Percentiles rank a stretch among this genome's conserved stretches.
phyloP scores from a whole-genome alignment of 2,888 invertebrate genomes.

The Frankliniella intonsa region DNA sequence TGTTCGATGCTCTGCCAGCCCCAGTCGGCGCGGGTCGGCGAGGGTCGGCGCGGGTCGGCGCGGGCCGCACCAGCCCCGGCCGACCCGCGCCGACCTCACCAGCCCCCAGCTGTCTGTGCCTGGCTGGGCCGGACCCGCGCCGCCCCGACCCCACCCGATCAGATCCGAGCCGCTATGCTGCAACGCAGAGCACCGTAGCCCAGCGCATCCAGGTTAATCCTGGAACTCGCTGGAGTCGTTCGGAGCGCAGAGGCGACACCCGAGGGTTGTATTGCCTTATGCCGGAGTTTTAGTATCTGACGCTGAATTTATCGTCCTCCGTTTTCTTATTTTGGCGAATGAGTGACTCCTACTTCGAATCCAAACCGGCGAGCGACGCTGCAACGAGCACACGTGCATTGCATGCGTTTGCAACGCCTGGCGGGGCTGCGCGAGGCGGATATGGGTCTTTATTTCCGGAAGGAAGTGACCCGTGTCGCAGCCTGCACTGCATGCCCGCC shows the following conservation, averaged over 20 bases:
- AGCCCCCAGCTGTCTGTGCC: constrained; percentile 22
- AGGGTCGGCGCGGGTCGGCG: neutral
- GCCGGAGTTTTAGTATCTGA: neutral
- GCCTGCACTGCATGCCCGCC: no score
- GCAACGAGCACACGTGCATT: neutral
- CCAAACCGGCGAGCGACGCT: neutral
- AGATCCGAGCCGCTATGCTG: neutral
- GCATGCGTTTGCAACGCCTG: neutral
- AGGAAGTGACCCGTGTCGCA: neutral
- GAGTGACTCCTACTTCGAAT: no score
- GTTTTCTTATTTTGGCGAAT: neutral
- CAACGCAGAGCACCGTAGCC: no score
- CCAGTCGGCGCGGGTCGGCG: neutral
- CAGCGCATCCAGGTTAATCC: neutral
- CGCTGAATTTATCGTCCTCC: neutral
- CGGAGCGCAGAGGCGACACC: no score
- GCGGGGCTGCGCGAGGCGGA: neutral
- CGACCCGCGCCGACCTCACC: constrained; percentile 1
- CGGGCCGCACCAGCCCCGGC: neutral
- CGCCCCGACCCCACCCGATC: neutral
- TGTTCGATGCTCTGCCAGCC: constrained; percentile 25
- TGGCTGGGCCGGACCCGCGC: neutral
- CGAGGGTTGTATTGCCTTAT: no score
- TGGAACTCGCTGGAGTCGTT: neutral
- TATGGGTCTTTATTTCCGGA: constrained; percentile 1